Conservation (phyloP, 2,113 vertebrate genomes). For the Bufo gargarizans region DNA sequence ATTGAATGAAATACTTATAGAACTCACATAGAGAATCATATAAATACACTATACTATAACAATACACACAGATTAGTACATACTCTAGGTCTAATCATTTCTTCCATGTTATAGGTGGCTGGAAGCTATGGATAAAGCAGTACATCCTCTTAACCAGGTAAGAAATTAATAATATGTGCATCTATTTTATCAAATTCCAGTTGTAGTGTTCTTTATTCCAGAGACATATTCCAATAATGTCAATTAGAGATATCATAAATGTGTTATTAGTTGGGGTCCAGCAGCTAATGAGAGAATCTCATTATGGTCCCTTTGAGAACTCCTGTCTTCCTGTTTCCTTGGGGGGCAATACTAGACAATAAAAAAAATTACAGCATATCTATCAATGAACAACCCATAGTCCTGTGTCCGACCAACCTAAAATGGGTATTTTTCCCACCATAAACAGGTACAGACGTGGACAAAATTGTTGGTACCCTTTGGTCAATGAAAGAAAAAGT, state of each 20-base stretch:
- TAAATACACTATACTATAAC: not conserved
- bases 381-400: no score
- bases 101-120: slow-evolving; percentile 78
- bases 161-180: not conserved
- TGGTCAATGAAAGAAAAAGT: no score
- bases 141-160: slow-evolving; percentile 85
- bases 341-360: no score
- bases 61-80: no score
- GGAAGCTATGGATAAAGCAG: slow-evolving; percentile 83
- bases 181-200: not conserved
- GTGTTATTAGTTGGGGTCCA: not conserved
- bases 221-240: not conserved
- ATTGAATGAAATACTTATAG: not conserved
- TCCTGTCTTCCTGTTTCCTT: no score
- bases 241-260: not conserved
- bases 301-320: not conserved
- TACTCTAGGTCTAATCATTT: slow-evolving; percentile 6
- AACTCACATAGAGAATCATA: not conserved
- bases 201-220: not conserved
- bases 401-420: no score
- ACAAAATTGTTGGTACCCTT: no score
- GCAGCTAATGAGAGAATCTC: not conserved
- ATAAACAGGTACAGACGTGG: not conserved
- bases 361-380: no score
- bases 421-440: not conserved